Percentiles rank a stretch among this genome's conserved stretches.
Conservation (phyloP, 2,797 vertebrate genomes). For the Xiphophorus birchmanni region DNA sequence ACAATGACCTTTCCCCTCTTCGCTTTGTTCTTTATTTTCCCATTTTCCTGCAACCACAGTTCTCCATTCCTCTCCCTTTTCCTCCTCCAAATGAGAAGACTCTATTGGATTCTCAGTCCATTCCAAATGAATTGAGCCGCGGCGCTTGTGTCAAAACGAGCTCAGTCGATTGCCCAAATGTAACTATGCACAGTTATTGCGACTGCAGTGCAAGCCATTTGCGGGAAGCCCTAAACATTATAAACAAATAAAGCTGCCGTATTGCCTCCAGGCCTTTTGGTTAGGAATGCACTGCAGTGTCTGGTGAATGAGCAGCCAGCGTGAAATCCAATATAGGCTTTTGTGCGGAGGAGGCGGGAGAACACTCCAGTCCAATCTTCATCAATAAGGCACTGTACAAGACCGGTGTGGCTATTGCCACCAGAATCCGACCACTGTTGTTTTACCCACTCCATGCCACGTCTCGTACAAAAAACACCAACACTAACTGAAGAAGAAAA, state of each 20-base stretch:
- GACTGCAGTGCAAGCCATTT: conserved; percentile 74
- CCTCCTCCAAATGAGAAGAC: conserved; percentile 55
- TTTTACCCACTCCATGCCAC: conserved; percentile 59
- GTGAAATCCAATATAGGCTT: conserved; percentile 77
- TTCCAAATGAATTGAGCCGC: conserved; percentile 79
- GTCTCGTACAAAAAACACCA: conserved; percentile 37
- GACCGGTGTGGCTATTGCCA: conserved; percentile 64
- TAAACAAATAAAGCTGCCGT: conserved; percentile 83
- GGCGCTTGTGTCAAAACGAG: conserved; percentile 74
- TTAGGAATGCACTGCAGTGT: conserved; percentile 78
- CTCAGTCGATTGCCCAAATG: conserved; percentile 82
- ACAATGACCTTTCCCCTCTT: background rate
- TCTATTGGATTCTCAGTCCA: conserved; percentile 72
- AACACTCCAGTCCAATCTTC: conserved; percentile 74
- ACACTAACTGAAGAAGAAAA: conserved; percentile 27
- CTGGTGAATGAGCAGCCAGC: conserved; percentile 79
- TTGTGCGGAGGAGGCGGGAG: conserved; percentile 62
- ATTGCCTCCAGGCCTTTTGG: conserved; percentile 76
- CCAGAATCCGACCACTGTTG: conserved; percentile 60
- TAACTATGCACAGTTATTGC: conserved; percentile 81
- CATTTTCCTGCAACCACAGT: conserved; percentile 41
- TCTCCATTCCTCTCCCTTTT: conserved; percentile 36
- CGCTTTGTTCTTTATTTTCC: conserved; percentile 33
- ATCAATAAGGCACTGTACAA: conserved; percentile 74
- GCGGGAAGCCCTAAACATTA: conserved; percentile 81